Base-by-base conservation (phyloP, 2,797 vertebrate genomes). In the Gymnothorax javanicus region DNA sequence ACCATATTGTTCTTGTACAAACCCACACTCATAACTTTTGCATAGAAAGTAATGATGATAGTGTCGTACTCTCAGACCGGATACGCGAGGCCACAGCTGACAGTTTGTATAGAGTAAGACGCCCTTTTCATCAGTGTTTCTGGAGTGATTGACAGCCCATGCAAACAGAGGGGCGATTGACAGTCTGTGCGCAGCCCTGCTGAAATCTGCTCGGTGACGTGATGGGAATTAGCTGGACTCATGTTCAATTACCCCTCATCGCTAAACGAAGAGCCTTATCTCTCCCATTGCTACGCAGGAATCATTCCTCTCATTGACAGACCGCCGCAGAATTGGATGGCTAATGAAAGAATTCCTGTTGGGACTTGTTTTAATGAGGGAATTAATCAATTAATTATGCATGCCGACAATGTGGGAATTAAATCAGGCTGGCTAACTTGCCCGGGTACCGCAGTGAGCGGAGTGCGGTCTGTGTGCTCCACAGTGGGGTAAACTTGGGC, bases 341-440 rank as follows among this genome's bases (percentile, higher is more conserved):
- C 94, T 94, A 93, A 94, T 94, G 92, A 91, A 94, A 94, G 95
- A 94, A 95, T 95, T 95, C 93, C 90, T 90, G 91, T 91, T 92
- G 92, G 91, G 90, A 92, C 94, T 92, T 93, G 91, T 94, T 95
- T 91, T 93, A 94, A 94, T 93, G 92, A 94, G 94, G 89, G 94
- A 92, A 94, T 94, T 91, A 93, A 92, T 94, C 93, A 93, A 87
- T 92, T 90, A 93, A 94, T 94, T 93, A 94, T 94, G 93, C 90
- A 92, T 92, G 92, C 89, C 89, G 87, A 86, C 81, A 82, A 50
- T n/a, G 60, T 87, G 81, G 67, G 85, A 79, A 87, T 82, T 62
- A 60, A 27, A 7, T 9, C 69, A 52, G 52, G 67, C 85, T n/a
- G 27, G 20, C 33, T 3, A 23, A 81, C 20, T 7, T 4, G 11